phyloP scores from a whole-genome alignment of 2,888 invertebrate species.

The Himalopsyche anomala region DNA sequence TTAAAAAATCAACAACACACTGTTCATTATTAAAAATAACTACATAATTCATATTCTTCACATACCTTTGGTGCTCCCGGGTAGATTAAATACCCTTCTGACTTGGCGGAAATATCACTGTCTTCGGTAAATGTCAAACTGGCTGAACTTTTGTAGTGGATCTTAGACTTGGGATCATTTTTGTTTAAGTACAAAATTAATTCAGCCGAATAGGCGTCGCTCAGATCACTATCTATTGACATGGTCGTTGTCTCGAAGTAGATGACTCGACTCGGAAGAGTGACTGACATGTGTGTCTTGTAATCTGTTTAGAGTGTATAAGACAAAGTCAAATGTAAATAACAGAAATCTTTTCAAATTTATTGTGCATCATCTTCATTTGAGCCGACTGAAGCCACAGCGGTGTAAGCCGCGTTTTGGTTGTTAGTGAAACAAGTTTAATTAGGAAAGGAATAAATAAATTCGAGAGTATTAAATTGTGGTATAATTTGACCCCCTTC shows the following conservation, averaged over 20 bases:
- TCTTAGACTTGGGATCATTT: not conserved
- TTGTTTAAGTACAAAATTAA: not conserved
- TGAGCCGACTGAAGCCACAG: too few species aligned
- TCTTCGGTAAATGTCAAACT: not conserved
- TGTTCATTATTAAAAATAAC: too few species aligned
- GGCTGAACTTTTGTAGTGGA: not conserved
- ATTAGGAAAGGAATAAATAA: too few species aligned
- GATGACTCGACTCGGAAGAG: not conserved
- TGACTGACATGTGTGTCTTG: not conserved
- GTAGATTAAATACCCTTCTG: not conserved
- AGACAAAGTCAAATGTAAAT: too few species aligned
- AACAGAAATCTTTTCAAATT: too few species aligned
- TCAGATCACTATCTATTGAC: not conserved
- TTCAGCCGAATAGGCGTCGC: not conserved
- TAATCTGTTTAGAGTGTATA: not conserved
- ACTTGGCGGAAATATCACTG: not conserved
- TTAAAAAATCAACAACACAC: too few species aligned
- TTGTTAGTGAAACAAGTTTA: too few species aligned
- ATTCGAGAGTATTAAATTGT: too few species aligned
- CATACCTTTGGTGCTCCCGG: constrained; percentile 11
- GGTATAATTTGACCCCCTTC: too few species aligned
- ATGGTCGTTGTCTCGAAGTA: constrained; percentile 4
- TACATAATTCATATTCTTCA: not conserved
- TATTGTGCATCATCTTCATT: too few species aligned
- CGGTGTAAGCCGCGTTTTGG: too few species aligned